Percentiles rank a stretch among this genome's conserved stretches.
Evolutionary conservation across 2,113 vertebrate species (phyloP).

Genomic region (Nerophis lumbriciformis): DNA sequence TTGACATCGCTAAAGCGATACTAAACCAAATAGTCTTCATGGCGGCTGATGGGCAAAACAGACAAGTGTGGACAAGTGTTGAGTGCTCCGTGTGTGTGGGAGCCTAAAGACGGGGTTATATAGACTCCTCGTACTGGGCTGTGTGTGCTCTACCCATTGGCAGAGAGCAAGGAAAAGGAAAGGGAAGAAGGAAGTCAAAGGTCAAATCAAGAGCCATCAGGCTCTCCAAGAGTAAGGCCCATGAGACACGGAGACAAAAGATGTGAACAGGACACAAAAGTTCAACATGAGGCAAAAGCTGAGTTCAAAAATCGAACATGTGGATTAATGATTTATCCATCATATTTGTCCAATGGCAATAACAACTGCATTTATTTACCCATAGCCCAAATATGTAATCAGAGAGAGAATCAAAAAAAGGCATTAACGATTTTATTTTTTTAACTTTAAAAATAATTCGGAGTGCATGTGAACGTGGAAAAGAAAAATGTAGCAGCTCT

Average conservation of each 20-base stretch:
- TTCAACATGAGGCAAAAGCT: not conserved
- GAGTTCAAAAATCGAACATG: no score
- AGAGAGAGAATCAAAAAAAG: no score
- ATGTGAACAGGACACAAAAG: conserved; percentile 19
- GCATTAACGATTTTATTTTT: no score
- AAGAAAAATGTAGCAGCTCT: no score
- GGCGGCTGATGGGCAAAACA: conserved; percentile 16
- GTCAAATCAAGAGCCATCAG: conserved; percentile 45
- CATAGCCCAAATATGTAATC: no score
- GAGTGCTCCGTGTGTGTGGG: conserved; percentile 22
- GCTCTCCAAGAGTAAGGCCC: conserved; percentile 33
- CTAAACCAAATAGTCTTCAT: conserved; percentile 45
- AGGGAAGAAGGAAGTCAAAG: conserved; percentile 65
- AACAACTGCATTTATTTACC: no score
- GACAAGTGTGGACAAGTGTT: conserved; percentile 18
- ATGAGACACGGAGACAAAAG: conserved; percentile 26
- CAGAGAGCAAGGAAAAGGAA: conserved; percentile 48
- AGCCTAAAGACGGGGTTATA: conserved; percentile 58
- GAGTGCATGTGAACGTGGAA: no score
- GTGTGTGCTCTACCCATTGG: conserved; percentile 39
- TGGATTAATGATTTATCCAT: no score
- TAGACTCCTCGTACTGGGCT: conserved; percentile 41
- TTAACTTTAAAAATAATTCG: no score
- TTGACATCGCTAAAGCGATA: conserved; percentile 26
- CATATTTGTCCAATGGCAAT: no score